Percentiles rank a stretch among this genome's conserved stretches.
These are phyloP conservation scores for Pseudorhiza aurosa DNA, from an alignment of 30 jellyfish, hydroid and myxozoan species.

Conservation along the genomic window DNA sequence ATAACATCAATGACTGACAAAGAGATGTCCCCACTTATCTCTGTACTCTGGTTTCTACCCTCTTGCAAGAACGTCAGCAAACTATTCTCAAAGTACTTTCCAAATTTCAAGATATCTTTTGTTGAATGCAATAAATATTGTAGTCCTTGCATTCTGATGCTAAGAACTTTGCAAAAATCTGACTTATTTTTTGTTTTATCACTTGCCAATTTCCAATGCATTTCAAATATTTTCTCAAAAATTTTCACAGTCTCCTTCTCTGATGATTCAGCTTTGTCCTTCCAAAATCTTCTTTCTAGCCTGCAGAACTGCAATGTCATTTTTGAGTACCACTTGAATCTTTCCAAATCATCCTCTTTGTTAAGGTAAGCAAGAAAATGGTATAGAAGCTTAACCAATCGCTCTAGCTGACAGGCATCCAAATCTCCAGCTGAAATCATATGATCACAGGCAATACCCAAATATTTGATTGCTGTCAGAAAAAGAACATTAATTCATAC, in stretches of 20 bases:
- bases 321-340: conserved; percentile 30
- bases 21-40: background rate
- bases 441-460: conserved; percentile 14
- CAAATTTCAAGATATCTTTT: conserved; percentile 33
- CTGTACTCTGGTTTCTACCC: background rate
- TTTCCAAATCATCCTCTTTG: background rate
- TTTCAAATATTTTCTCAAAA: conserved; percentile 38
- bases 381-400: conserved; percentile 41
- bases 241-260: conserved; percentile 16
- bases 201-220: conserved; percentile 58
- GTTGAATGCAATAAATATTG: background rate
- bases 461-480: conserved; percentile 19
- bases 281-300: background rate
- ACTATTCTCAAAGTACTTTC: conserved; percentile 41
- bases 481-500: background rate
- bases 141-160: conserved; percentile 21
- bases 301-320: conserved; percentile 11
- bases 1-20: conserved; percentile 1
- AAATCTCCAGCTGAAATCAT: background rate
- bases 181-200: conserved; percentile 1
- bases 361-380: conserved; percentile 49
- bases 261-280: background rate
- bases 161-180: background rate
- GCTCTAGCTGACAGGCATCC: conserved; percentile 37
- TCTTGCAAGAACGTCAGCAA: conserved; percentile 22